Evolutionary conservation across 2,797 vertebrate genomes (phyloP).

Genomic region (Florisuga fusca): DNA sequence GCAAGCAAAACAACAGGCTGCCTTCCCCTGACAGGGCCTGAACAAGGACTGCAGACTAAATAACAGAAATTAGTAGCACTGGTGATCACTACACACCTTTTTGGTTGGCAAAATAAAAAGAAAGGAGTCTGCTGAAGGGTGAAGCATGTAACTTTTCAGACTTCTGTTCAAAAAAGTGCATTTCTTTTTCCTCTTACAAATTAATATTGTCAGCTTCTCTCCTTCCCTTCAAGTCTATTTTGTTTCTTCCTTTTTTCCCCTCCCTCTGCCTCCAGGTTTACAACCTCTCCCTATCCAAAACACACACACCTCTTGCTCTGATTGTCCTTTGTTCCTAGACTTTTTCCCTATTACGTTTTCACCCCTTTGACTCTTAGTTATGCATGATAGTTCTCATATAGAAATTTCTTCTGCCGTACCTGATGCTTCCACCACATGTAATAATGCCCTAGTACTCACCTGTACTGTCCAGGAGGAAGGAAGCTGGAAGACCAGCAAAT

Average conservation of each 20-base stretch:
- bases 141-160: background rate
- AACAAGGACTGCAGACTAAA: background rate
- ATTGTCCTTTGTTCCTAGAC: background rate
- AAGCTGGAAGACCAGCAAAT: slow-evolving; percentile 72
- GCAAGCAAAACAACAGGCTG: background rate
- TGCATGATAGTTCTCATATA: background rate
- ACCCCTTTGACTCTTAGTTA: background rate
- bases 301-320: background rate
- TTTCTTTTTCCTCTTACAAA: background rate
- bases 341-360: background rate
- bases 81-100: background rate
- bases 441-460: slow-evolving; percentile 66
- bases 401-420: slow-evolving; percentile 25
- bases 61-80: background rate
- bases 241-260: background rate
- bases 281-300: background rate
- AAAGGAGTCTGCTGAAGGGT: background rate
- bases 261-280: background rate
- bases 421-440: slow-evolving; percentile 56
- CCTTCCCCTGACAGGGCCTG: background rate
- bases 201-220: background rate
- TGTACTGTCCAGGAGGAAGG: slow-evolving; percentile 61
- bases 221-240: background rate
- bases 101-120: background rate
- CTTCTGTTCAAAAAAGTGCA: background rate